Evolutionary conservation across 2,113 vertebrate species (phyloP), one percentile per base, ranked within the genome.

Genomic region (Climacteris rufus): DNA sequence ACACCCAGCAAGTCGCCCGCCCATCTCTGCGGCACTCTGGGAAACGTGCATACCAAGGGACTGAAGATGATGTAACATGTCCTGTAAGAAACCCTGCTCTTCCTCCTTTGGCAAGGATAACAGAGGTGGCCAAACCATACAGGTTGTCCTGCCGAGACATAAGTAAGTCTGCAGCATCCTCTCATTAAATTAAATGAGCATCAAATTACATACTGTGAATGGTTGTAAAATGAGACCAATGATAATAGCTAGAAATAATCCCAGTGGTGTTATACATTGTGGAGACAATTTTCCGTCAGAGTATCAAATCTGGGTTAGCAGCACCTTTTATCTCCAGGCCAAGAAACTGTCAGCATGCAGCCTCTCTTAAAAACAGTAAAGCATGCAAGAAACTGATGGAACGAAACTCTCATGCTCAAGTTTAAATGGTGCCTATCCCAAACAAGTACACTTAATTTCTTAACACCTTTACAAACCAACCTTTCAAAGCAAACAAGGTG

Each of bases 151-250:
- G 53, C 31, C 13, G 49, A 95, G 92, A 52, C 90, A 54, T 89
- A 88, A 97, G 86, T 83, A 94, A 92, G 89, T 93, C 90, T 92
- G 53, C 90, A 93, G 88, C 80, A 96, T 90, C 83, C 69, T 88
- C 94, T 95, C 94, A 96, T 96, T 93, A 96, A 95, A 96, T 85
- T 94, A 95, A 90, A 90, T 50, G 90, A 80, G 68, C 68, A 82
- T 92, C 95, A 93, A 97, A 97, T 93, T 93, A 94, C 89, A 95
- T 93, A 96, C 97, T 77, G 76, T 56, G 70, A 96, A 83, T 11
- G 30, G 82, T 5, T 90, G 89, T 94, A 95, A 97, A 92, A 91
- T 63, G 68, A 91, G 74, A 93, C 63, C 88, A 61, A 56, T 50
- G 68, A 52, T 83, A 96, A 95, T 45, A 77, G 74, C 76, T 45